phyloP scores from a whole-genome alignment of 2,888 invertebrate species.

The Protula sp. region DNA sequence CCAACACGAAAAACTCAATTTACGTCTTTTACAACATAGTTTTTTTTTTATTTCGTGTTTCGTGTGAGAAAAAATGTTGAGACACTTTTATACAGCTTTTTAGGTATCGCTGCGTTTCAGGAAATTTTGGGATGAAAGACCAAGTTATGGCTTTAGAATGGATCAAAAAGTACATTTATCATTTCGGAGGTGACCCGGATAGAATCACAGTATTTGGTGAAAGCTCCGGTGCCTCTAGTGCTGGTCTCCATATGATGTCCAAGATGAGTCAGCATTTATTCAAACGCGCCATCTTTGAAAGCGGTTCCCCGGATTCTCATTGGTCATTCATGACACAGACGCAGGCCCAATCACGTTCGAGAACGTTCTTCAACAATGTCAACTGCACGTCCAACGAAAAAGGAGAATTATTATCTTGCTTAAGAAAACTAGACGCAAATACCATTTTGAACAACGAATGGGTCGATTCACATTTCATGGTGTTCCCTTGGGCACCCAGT shows the following conservation, averaged over 20 bases:
- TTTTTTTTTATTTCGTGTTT: no score
- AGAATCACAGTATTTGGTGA: constrained; percentile 83
- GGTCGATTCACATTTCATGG: not conserved
- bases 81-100: no score
- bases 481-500: constrained; percentile 84
- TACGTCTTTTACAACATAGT: no score
- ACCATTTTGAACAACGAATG: not conserved
- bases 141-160: constrained; percentile 75
- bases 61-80: no score
- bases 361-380: not conserved
- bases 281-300: constrained; percentile 79
- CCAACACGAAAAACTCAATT: no score
- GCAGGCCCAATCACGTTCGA: constrained; percentile 6
- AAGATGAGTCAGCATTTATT: constrained; percentile 76
- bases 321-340: constrained; percentile 76
- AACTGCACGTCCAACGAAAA: not conserved
- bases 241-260: constrained; percentile 68
- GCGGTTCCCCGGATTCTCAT: constrained; percentile 81
- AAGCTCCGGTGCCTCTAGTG: constrained; percentile 79
- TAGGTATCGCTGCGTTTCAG: no score
- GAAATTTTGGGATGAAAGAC: constrained; percentile 87
- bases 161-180: constrained; percentile 31
- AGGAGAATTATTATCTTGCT: not conserved
- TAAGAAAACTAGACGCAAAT: not conserved
- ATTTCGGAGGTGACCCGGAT: constrained; percentile 68